Evolutionary conservation across 2,797 vertebrate species (phyloP).

Genomic region (Momotus momota): DNA sequence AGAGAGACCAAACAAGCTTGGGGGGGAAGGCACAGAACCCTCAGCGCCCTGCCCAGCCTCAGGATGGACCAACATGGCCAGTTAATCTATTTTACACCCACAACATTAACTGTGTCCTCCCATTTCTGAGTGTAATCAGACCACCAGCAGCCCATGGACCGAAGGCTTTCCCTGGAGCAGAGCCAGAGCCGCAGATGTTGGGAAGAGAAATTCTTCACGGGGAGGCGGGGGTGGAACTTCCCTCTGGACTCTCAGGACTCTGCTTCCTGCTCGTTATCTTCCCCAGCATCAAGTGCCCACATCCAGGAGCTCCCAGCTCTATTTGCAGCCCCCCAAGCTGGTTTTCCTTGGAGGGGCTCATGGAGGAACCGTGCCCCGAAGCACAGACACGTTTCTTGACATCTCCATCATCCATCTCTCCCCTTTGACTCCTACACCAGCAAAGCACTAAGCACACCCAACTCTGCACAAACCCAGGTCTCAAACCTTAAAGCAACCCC

Average conservation of each 20-base stretch:
- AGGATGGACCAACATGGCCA: rapidly evolving
- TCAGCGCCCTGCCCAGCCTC: not conserved
- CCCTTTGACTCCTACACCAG: not conserved
- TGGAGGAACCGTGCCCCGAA: rapidly evolving
- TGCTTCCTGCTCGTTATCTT: not conserved
- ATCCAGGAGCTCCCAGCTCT: not conserved
- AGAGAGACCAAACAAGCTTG: not conserved
- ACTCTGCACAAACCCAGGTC: no score
- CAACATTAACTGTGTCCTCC: rapidly evolving
- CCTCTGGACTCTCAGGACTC: not conserved
- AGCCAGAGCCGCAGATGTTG: not conserved
- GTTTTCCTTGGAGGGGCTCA: not conserved
- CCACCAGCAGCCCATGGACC: not conserved
- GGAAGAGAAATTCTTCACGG: not conserved
- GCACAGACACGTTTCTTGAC: not conserved
- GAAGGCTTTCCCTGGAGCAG: not conserved
- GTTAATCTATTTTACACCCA: rapidly evolving
- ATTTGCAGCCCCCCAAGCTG: rapidly evolving
- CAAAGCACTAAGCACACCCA: not conserved
- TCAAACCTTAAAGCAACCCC: not conserved
- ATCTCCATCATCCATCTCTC: not conserved
- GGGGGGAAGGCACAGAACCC: rapidly evolving
- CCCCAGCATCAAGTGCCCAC: not conserved
- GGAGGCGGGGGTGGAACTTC: no score
- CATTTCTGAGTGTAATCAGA: not conserved